phyloP scores from a whole-genome alignment of 2,113 vertebrate species.

The Paraplagusia blochii region DNA sequence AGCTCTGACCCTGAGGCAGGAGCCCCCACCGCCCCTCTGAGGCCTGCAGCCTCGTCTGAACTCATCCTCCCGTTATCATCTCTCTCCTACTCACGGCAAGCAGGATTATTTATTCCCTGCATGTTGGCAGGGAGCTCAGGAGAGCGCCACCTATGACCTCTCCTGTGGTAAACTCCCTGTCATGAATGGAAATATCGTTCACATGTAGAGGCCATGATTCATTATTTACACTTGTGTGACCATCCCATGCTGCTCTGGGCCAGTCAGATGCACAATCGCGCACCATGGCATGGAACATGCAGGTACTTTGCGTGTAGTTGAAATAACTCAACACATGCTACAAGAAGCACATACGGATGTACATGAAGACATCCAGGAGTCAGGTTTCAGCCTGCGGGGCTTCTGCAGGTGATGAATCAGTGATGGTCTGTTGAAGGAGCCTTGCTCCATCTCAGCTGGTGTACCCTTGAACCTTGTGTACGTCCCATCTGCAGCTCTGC shows the following conservation, averaged over 20 bases:
- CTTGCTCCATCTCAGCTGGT: constrained; percentile 45
- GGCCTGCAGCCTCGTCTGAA: background rate
- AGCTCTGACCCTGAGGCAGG: too few species aligned
- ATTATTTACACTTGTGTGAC: constrained; percentile 42
- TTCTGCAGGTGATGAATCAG: constrained; percentile 14
- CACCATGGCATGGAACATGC: constrained; percentile 7
- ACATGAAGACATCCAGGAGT: constrained; percentile 1
- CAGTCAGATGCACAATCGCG: constrained; percentile 24
- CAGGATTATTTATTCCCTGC: constrained; percentile 17
- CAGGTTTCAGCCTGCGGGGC: constrained; percentile 20
- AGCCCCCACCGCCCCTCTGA: too few species aligned
- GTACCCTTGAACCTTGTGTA: constrained; percentile 56
- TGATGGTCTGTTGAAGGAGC: constrained; percentile 27
- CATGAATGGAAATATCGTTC: constrained; percentile 41
- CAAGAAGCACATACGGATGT: background rate
- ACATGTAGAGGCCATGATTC: constrained; percentile 21
- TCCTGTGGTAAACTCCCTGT: constrained; percentile 19
- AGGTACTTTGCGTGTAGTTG: constrained; percentile 18
- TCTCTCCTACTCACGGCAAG: constrained; percentile 9
- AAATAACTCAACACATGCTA: constrained; percentile 9
- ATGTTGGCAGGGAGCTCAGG: constrained; percentile 9
- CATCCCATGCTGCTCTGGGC: constrained; percentile 13
- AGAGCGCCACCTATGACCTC: constrained; percentile 23
- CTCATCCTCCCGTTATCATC: background rate
- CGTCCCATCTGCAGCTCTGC: constrained; percentile 45